Evolutionary conservation across 2,888 invertebrate species (phyloP).

Genomic region (Heliconius erato): DNA sequence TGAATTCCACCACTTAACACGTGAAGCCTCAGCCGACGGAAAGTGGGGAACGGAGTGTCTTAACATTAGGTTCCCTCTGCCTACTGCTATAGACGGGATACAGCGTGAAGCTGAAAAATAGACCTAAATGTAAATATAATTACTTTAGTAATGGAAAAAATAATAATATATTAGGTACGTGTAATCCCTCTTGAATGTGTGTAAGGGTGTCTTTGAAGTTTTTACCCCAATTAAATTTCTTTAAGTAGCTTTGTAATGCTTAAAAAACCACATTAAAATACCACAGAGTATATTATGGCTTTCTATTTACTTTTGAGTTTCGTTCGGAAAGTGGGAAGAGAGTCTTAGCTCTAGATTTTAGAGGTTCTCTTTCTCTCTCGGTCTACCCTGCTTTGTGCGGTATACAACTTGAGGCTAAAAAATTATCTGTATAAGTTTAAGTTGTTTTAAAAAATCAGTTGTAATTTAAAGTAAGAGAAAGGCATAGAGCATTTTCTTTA

Average conservation of each 20-base stretch:
- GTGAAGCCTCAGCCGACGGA: no score
- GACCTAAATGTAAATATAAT: neutral
- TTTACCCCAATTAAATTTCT: conserved; percentile 42
- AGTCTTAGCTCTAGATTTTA: no score
- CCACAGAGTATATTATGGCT: no score
- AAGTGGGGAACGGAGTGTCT: neutral
- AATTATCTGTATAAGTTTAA: no score
- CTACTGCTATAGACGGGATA: neutral
- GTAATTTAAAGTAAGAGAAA: no score
- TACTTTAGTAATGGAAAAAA: neutral
- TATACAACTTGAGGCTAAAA: no score
- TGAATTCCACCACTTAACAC: neutral
- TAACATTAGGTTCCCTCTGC: neutral
- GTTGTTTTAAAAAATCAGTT: no score
- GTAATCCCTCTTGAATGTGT: conserved; percentile 21
- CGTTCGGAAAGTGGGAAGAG: no score
- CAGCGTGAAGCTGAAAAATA: neutral
- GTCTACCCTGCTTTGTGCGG: no score
- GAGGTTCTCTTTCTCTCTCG: no score
- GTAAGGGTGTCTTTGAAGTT: conserved; percentile 37
- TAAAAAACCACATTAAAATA: neutral
- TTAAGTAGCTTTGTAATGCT: conserved; percentile 28
- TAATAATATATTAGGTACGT: neutral
- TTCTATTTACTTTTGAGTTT: no score
- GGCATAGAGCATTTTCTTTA: no score